phyloP scores from a whole-genome alignment of 2,113 vertebrate genomes.

The Notothenia rossii region DNA sequence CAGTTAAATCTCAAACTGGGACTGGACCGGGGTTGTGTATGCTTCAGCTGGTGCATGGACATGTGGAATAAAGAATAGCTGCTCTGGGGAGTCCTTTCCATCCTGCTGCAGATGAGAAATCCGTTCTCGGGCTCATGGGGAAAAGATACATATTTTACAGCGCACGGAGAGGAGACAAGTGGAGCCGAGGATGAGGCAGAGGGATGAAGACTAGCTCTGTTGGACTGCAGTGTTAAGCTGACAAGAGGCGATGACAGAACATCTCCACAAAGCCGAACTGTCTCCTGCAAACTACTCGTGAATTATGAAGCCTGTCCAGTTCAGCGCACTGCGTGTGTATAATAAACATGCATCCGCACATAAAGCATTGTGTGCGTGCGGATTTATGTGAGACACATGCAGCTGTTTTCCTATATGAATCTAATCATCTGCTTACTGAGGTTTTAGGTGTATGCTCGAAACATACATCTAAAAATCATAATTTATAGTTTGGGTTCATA shows the following conservation, averaged over 20 bases:
- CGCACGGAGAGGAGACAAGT: slow-evolving; percentile 55
- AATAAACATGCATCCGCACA: slow-evolving; percentile 34
- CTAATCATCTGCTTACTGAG: not conserved
- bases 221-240: slow-evolving; percentile 71
- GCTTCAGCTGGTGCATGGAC: slow-evolving; percentile 58
- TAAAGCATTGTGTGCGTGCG: slow-evolving; percentile 9
- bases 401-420: slow-evolving; percentile 15
- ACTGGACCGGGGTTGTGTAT: slow-evolving; percentile 33
- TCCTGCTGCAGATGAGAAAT: slow-evolving; percentile 69
- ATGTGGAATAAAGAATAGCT: slow-evolving; percentile 62
- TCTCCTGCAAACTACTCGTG: slow-evolving; percentile 67
- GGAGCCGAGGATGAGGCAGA: slow-evolving; percentile 55
- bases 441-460: not conserved
- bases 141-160: slow-evolving; percentile 73
- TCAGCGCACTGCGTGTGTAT: slow-evolving; percentile 6
- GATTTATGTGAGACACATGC: slow-evolving; percentile 27
- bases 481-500: not conserved
- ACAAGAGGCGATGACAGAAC: slow-evolving; percentile 77
- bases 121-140: slow-evolving; percentile 58
- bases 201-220: slow-evolving; percentile 67
- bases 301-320: slow-evolving; percentile 71
- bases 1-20: slow-evolving; percentile 39
- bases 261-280: slow-evolving; percentile 66
- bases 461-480: slow-evolving; percentile 1
- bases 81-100: slow-evolving; percentile 51